Conservation (phyloP, 2,888 invertebrate genomes). For the Sarcophaga subvicina region DNA sequence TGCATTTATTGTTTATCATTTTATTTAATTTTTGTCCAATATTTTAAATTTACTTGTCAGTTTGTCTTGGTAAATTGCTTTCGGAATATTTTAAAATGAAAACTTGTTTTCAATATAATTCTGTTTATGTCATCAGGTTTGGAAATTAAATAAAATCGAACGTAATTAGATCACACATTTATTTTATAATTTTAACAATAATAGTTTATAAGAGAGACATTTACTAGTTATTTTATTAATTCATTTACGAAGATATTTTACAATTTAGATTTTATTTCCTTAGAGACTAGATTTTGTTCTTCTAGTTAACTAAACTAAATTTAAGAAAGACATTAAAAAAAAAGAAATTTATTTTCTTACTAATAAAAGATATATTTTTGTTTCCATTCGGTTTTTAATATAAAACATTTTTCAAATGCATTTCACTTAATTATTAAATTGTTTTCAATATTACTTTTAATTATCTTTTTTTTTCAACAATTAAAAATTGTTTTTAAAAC, state of each 20-base stretch:
- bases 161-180: constrained; percentile 61
- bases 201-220: constrained; percentile 33
- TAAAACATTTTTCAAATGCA: constrained; percentile 43
- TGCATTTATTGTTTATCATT: background rate
- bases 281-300: background rate
- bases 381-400: background rate
- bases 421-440: background rate
- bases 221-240: constrained; percentile 27
- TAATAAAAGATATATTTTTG: background rate
- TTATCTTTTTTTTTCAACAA: constrained; percentile 3
- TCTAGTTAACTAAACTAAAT: background rate
- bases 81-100: background rate
- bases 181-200: constrained; percentile 56
- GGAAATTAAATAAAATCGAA: constrained; percentile 20
- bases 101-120: background rate
- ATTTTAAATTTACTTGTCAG: background rate
- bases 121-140: constrained; percentile 1
- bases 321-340: constrained; percentile 37
- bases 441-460: background rate
- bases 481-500: background rate
- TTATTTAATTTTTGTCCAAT: background rate
- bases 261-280: constrained; percentile 10
- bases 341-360: background rate
- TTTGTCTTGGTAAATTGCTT: background rate
- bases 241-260: constrained; percentile 44